Conservation (phyloP, 1,140 invertebrate species). For the Anastrepha obliqua region DNA sequence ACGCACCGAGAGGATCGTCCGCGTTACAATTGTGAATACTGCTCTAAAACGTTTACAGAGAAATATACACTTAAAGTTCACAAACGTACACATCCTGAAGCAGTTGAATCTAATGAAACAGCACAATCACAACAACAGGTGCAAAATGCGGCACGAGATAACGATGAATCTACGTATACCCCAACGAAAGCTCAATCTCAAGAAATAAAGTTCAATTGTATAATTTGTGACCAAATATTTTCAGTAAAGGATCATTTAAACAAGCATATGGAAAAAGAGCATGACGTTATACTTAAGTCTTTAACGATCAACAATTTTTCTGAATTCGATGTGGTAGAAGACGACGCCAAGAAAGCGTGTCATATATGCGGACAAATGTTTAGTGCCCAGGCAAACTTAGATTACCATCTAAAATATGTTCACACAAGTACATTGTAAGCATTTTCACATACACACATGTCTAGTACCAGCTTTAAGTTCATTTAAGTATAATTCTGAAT, state of each 20-base stretch:
- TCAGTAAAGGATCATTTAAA: background rate
- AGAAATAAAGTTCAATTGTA: background rate
- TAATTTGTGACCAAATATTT: conserved; percentile 15
- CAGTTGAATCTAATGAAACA: background rate
- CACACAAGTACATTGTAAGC: conserved; percentile 42
- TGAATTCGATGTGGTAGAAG: conserved; percentile 55
- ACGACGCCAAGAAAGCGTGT: conserved; percentile 54
- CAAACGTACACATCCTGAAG: conserved; percentile 57
- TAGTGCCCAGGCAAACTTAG: conserved; percentile 56
- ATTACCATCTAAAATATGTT: conserved; percentile 57
- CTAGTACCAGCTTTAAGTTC: too few relatives aligned
- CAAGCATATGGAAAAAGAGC: conserved; percentile 55
- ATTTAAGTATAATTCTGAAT: too few relatives aligned
- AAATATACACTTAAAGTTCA: conserved; percentile 60
- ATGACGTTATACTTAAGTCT: conserved; percentile 59
- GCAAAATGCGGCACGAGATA: conserved; percentile 1
- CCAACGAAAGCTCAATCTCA: background rate
- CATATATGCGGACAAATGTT: conserved; percentile 58
- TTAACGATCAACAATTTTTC: conserved; percentile 56
- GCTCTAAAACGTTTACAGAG: conserved; percentile 57
- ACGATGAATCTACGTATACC: background rate
- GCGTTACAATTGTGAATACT: conserved; percentile 57
- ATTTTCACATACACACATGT: background rate
- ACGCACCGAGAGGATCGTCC: conserved; percentile 58
- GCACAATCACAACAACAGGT: background rate